Evolutionary conservation across 2,888 invertebrate species (phyloP).

Genomic region (Strigamia transsilvanica): DNA sequence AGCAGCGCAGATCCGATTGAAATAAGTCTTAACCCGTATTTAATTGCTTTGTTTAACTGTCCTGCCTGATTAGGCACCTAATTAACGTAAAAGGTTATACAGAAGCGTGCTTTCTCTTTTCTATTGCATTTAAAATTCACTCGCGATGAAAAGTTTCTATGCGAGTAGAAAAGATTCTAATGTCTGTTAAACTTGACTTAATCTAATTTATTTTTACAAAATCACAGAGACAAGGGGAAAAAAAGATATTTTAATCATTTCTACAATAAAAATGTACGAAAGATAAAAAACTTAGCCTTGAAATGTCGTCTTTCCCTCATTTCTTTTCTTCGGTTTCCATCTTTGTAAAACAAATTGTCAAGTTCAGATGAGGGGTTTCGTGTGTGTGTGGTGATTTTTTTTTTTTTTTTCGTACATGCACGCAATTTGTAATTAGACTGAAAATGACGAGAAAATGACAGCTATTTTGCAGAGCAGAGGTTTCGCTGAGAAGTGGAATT

Average conservation of each 20-base stretch:
- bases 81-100: slow-evolving; percentile 19
- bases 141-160: background rate
- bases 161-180: background rate
- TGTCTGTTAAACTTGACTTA: background rate
- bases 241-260: background rate
- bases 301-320: background rate
- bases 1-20: background rate
- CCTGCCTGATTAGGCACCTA: slow-evolving; percentile 30
- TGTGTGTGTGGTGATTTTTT: background rate
- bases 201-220: background rate
- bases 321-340: no score
- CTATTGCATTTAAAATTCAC: background rate
- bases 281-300: background rate
- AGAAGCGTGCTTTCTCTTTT: background rate
- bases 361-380: background rate
- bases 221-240: background rate
- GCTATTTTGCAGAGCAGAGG: background rate
- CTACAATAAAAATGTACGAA: background rate
- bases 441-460: background rate
- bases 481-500: no score
- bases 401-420: background rate
- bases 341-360: background rate
- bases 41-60: slow-evolving; percentile 36
- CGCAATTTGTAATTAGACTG: slow-evolving; percentile 4
- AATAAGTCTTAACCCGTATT: slow-evolving; percentile 13